Base-by-base conservation (phyloP, 2,797 vertebrate species). In the Hafferia zeledoni region DNA sequence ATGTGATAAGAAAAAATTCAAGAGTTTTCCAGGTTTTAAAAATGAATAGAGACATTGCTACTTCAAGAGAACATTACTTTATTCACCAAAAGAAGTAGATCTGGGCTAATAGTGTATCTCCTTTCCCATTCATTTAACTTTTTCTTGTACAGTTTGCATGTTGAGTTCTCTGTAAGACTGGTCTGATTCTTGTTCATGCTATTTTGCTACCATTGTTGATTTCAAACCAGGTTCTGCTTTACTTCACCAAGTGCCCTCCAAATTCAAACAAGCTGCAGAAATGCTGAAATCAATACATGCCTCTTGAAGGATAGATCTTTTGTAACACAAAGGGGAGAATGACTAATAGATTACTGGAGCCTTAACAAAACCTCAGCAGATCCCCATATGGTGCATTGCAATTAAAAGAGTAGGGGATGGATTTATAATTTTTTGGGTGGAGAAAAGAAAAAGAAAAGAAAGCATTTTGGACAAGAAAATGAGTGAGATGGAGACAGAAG, bases 341-440 rank as follows among this genome's bases (percentile, higher is more conserved):
- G 86, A 94, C 91, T 92, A 94, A 95, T 89, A 96, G 92, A 95
- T 95, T 94, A 94, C 76, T 76, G 89, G 94, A 93, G 94, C 89
- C 87, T 96, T 97, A 93, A 97, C 94, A 97, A 97, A 97, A 97
- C 68, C 83, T 92, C 77, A 94, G 60, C 96, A 96, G 96, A 96
- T 96, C 96, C 79, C 97, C 97, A 97, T 97, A 97, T 96, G 96
- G 96, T 95, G 86, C 94, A 86, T 83, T 93, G 91, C 94, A 97
- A 95, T 96, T 97, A 97, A 95, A 96, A 91, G 95, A 93, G 88
- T 83, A 87, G 86, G 84, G 89, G 93, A 95, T 93, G 82, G 94
- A 96, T 96, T 97, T 97, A 93, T 96, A 94, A 95, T 94, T 94
- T 97, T 95, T 93, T 49, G 83, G 85, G 76, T 90, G 86, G 90